Base-by-base conservation (phyloP, 2,113 vertebrate genomes). In the Merops nubicus region DNA sequence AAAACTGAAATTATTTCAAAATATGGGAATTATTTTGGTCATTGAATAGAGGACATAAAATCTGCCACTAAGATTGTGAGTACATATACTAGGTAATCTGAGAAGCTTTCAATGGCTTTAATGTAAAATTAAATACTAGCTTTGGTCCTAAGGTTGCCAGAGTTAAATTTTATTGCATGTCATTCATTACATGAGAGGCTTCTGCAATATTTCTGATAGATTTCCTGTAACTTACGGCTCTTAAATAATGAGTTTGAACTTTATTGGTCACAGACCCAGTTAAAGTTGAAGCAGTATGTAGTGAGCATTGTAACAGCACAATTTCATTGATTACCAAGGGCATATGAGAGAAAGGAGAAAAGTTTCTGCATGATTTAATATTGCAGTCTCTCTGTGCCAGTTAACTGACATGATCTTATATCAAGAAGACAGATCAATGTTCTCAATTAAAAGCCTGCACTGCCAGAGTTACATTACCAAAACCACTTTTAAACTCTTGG, bases 241-340 rank as follows among this genome's bases (percentile, higher is more conserved):
- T 79, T 67, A 36, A 85, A 65, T 64, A 65, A 67, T 51, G 11
- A 85, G 68, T 78, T 36, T 72, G 43, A 90, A 79, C 79, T 68
- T 2, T 75, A 43, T 51, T 89, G 75, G 31, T 76, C 45, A 79
- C 7, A 62, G 62, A 68, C 56, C 9, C 18, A 79, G 20, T 56
- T 85, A 18, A 68, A 83, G 28, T 29, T 70, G 36, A 85, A 74
- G 34, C 13, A 34, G 34, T 48, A 11, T 38, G 5, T 28, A 54
- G 19, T 34, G 38, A 65, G 19, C 33, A 42, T 88, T 75, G 23
- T 36, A 62, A 21, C 25, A 56, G 59, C 42, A 56, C 0, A 0
- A 28, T 76, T 64, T 64, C 10, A 36, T 72, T 88, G 36, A 14
- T 51, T 69, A 69, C 25, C 28, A 74, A 59, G 29, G 45, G 33